Evolutionary conservation across 2,113 vertebrate species (phyloP), one percentile per base, ranked within the genome.

Genomic region (Cisticola juncidis): DNA sequence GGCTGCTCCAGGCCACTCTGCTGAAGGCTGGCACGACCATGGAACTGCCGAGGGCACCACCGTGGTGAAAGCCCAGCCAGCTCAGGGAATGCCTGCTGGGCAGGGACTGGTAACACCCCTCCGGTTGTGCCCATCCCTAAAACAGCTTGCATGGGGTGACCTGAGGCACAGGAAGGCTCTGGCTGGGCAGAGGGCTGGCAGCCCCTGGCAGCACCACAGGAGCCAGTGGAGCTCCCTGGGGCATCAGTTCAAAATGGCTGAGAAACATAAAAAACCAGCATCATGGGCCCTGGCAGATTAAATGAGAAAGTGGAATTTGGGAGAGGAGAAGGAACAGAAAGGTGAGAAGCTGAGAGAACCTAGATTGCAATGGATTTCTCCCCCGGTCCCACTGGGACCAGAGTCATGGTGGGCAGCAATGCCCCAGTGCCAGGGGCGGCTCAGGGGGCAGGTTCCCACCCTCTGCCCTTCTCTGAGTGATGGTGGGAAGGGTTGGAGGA

Each of bases 1-100:
- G 38, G 78, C 72, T 16, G 28, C 72, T 44, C 12, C 15, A 1
- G 38, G 33, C 31, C 26, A 0, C 40, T 10, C 21, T 16, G 38
- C 17, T 12, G 47, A 38, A 8, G 44, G n/a, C 48, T 44, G 40
- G 25, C 1, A 0, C 4, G 2, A 1, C 14, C 60, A 7, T 35
- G n/a, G 47, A 47, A 12, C 12, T 15, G 6, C 8, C 24, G 45
- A 7, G 35, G 45, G 57, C 13, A 36, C 14, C 40, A 8, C 22
- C 54, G 9, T 4, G n/a, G 54, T 13, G 54, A 20, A 23, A 20
- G 19, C 6, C 5, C 26, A 4, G 5, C n/a, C 48, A 12, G 10
- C 53, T 14, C 78, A 8, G 53, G 53, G n/a, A 4, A 12, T 74
- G 24, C 11, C 44, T 47, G n/a, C 2, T 5, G 57, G 19, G 14